Evolutionary conservation across 2,113 vertebrate genomes (phyloP).

Genomic region (Maccullochella peelii): DNA sequence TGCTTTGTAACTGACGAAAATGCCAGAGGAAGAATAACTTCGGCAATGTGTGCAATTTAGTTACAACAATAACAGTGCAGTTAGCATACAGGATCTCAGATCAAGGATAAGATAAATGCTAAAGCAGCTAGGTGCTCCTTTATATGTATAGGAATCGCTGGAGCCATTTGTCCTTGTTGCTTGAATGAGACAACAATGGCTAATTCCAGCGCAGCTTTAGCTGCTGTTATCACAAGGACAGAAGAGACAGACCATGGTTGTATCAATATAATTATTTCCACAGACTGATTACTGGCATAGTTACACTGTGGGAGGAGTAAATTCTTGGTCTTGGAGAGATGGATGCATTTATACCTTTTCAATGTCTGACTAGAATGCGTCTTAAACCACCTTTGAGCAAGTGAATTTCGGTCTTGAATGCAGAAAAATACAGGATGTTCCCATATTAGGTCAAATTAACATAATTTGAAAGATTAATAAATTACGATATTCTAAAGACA

Average conservation of each 20-base stretch:
- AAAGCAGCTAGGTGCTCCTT: background rate
- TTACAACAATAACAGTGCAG: no score
- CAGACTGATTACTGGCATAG: background rate
- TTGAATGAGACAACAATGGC: no score
- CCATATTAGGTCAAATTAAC: background rate
- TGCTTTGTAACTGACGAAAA: background rate
- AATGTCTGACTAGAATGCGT: background rate
- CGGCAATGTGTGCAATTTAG: no score
- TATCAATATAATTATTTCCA: background rate
- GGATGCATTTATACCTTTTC: background rate
- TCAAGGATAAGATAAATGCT: background rate
- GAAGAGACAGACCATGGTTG: no score
- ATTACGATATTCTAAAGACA: background rate
- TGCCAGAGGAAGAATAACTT: background rate
- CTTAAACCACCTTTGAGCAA: background rate
- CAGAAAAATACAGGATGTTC: background rate
- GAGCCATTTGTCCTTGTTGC: background rate
- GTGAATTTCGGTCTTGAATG: background rate
- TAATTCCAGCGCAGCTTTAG: no score
- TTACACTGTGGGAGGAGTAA: background rate
- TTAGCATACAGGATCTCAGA: background rate
- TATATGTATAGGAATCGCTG: background rate
- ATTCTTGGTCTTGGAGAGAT: background rate
- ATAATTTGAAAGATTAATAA: background rate
- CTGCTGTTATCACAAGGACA: no score